Evolutionary conservation across 1,140 invertebrate genomes (phyloP).

Genomic region (Ericerus pela): DNA sequence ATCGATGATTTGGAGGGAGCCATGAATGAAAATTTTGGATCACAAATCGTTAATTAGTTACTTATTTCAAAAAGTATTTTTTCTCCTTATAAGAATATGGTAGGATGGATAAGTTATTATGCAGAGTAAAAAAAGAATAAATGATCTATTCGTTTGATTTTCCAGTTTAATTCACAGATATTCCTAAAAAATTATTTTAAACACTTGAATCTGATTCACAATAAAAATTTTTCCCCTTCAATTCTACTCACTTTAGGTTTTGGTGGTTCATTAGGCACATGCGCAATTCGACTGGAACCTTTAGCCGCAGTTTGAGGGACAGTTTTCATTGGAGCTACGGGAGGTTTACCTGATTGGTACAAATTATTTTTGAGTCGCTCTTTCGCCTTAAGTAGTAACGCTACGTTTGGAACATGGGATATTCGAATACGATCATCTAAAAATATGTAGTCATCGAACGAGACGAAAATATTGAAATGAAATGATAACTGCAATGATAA

Average conservation of each 20-base stretch:
- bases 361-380: background rate
- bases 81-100: background rate
- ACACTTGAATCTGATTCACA: conserved; percentile 7
- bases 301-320: background rate
- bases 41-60: too few relatives aligned
- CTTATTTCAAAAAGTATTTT: too few relatives aligned
- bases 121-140: background rate
- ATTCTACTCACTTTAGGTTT: conserved; percentile 4
- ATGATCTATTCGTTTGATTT: background rate
- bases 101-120: background rate
- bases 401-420: background rate
- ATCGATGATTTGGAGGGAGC: too few relatives aligned
- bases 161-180: background rate
- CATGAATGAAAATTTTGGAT: too few relatives aligned
- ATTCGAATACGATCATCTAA: background rate
- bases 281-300: conserved; percentile 14
- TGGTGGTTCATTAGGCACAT: conserved; percentile 6
- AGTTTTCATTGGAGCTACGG: background rate
- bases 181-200: conserved; percentile 7
- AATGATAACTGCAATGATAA: too few relatives aligned
- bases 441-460: background rate
- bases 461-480: too few relatives aligned
- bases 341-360: background rate
- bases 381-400: background rate
- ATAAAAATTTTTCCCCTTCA: conserved; percentile 2